Evolutionary conservation across 2,797 vertebrate species (phyloP).

Genomic region (Anguilla marmorata): DNA sequence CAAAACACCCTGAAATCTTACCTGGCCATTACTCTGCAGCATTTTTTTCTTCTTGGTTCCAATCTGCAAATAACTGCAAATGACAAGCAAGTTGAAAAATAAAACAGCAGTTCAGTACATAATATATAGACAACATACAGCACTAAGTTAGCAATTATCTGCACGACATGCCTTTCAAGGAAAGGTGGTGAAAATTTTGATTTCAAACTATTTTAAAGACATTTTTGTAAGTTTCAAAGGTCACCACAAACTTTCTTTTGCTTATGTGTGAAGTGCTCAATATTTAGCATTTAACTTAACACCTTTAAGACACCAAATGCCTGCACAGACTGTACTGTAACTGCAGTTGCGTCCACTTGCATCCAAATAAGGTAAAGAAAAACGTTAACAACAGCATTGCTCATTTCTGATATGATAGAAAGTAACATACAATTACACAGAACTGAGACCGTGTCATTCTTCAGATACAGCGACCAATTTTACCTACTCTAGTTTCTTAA

Average conservation of each 20-base stretch:
- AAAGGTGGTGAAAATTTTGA: neutral
- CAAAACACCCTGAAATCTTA: constrained; percentile 55
- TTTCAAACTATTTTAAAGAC: neutral
- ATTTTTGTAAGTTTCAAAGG: neutral
- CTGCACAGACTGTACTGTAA: neutral
- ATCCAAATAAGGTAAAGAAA: neutral
- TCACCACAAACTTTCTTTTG: neutral
- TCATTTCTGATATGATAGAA: neutral
- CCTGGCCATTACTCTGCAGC: constrained; percentile 74
- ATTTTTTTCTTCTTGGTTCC: constrained; percentile 82
- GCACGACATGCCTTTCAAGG: neutral
- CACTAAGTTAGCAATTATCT: neutral
- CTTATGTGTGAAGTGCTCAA: neutral
- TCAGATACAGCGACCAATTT: neutral
- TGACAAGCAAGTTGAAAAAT: neutral
- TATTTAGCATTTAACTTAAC: neutral
- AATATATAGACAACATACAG: neutral
- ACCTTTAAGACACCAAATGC: neutral
- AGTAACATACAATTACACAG: neutral
- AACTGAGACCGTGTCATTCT: neutral
- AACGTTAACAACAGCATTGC: neutral
- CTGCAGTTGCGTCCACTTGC: no score
- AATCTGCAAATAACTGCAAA: constrained; percentile 87
- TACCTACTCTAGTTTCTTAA: constrained; percentile 94
- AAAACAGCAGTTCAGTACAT: neutral